phyloP scores from a whole-genome alignment of 2,113 vertebrate genomes.

The Emydocephalus ijimae region DNA sequence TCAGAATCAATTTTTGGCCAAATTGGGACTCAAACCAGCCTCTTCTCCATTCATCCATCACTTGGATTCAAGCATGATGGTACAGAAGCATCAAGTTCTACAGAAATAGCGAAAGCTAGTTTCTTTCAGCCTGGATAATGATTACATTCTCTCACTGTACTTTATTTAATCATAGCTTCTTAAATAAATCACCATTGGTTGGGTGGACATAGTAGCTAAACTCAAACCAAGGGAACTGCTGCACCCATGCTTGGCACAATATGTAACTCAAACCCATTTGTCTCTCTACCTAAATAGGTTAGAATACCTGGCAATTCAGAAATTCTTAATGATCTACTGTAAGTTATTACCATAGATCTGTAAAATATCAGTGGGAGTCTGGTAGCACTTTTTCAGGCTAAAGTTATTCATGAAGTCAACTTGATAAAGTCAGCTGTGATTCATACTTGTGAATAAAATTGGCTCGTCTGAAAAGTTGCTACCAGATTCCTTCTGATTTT shows the following conservation, averaged over 20 bases:
- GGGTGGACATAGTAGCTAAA: background rate
- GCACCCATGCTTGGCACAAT: background rate
- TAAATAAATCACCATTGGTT: background rate
- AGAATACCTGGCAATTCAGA: background rate
- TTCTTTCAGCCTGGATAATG: background rate
- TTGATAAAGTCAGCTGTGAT: background rate
- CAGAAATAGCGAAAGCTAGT: background rate
- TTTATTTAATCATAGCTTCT: background rate
- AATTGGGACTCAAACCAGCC: background rate
- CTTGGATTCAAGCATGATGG: background rate
- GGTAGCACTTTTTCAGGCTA: background rate
- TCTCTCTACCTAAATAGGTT: background rate
- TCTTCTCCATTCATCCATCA: background rate
- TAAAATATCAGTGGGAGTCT: background rate
- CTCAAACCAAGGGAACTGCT: background rate
- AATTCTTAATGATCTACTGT: background rate
- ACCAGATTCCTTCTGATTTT: background rate
- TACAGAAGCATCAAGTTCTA: background rate
- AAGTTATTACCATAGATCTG: background rate
- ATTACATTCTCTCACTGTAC: background rate
- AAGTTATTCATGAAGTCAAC: background rate
- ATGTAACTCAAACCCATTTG: background rate
- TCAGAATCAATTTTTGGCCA: background rate
- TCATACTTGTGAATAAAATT: background rate
- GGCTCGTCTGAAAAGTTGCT: background rate